A percentile compares a stretch with the other conserved stretches of the same genome.
Conservation (phyloP, 1,140 invertebrate species). For the Drosophila kikkawai region DNA sequence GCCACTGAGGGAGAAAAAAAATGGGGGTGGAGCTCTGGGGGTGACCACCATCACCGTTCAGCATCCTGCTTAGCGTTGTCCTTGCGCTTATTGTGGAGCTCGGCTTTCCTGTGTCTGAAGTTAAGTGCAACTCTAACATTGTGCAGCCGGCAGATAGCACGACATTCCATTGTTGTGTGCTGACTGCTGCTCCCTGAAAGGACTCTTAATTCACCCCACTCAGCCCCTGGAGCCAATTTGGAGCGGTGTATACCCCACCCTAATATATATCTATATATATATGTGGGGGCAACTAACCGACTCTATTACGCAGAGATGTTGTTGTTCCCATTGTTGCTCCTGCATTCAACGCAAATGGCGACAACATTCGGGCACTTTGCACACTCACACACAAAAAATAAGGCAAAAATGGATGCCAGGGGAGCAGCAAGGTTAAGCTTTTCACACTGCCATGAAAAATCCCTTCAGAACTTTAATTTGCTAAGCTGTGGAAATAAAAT, state of each 20-base stretch:
- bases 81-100: slow-evolving; percentile 72
- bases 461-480: slow-evolving; percentile 75
- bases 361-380: slow-evolving; percentile 63
- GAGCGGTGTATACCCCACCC: not conserved
- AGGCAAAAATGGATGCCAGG: slow-evolving; percentile 23
- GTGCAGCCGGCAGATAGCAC: slow-evolving; percentile 69
- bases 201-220: slow-evolving; percentile 72
- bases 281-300: slow-evolving; percentile 61
- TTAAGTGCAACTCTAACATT: slow-evolving; percentile 83
- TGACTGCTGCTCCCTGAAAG: slow-evolving; percentile 71
- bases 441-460: slow-evolving; percentile 65
- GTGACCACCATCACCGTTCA: slow-evolving; percentile 30
- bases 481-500: slow-evolving; percentile 75
- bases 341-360: slow-evolving; percentile 77
- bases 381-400: slow-evolving; percentile 24
- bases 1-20: slow-evolving; percentile 10
- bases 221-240: slow-evolving; percentile 36
- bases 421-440: slow-evolving; percentile 65
- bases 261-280: slow-evolving; percentile 5
- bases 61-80: slow-evolving; percentile 63
- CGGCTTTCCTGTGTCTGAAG: slow-evolving; percentile 78
- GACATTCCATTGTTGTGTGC: slow-evolving; percentile 75
- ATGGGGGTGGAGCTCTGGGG: not conserved
- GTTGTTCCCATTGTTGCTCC: slow-evolving; percentile 44
- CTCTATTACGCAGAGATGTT: slow-evolving; percentile 70